phyloP scores from a whole-genome alignment of 2,113 vertebrate genomes.

The Hepsetus odoe region DNA sequence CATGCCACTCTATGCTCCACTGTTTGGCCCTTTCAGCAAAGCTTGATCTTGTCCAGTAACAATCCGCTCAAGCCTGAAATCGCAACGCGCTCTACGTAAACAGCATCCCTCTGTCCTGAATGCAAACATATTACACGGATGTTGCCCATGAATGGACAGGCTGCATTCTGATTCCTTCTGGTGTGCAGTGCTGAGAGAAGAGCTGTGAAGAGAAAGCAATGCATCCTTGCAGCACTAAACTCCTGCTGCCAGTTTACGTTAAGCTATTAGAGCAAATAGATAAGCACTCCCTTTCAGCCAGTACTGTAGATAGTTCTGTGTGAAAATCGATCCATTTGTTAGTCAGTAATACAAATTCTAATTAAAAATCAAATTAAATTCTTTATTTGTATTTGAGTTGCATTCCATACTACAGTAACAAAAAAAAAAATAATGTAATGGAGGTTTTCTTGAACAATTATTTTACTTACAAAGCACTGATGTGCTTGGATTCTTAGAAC shows the following conservation, averaged over 20 bases:
- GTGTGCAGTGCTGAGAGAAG: not conserved
- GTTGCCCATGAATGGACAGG: not conserved
- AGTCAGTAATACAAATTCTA: not conserved
- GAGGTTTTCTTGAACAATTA: no score
- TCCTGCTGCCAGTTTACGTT: not conserved
- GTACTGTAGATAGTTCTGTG: not conserved
- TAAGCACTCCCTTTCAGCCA: not conserved
- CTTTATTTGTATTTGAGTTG: no score
- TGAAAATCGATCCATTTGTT: not conserved
- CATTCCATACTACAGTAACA: no score
- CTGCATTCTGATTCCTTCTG: not conserved
- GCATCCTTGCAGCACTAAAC: constrained; percentile 2
- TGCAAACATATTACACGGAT: not conserved
- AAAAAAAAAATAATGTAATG: no score
- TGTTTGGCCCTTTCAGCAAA: not conserved
- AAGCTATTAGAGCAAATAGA: constrained; percentile 7
- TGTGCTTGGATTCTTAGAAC: no score
- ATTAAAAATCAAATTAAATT: no score
- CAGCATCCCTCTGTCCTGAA: constrained; percentile 28
- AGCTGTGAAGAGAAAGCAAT: constrained; percentile 2
- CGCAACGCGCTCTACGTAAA: not conserved
- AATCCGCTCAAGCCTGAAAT: not conserved
- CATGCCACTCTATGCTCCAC: not conserved
- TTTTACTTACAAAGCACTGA: no score
- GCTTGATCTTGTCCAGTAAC: not conserved